Evolutionary conservation across 2,797 vertebrate species (phyloP).

Genomic region (Odontamblyopus lacepedii): DNA sequence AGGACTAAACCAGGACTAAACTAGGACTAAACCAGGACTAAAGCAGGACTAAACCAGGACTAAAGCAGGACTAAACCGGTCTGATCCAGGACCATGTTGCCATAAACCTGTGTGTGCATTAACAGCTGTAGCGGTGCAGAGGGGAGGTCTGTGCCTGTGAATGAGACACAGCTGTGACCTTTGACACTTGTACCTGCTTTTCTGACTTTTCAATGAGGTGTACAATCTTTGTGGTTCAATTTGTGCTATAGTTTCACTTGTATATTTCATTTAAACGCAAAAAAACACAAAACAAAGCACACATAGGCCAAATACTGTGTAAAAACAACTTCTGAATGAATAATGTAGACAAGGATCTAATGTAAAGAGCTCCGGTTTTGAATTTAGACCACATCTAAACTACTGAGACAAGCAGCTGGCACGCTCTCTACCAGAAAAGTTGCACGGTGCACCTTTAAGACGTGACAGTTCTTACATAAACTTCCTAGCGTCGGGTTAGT

Average conservation of each 20-base stretch:
- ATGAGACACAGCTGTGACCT: slow-evolving; percentile 75
- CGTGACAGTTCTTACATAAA: neutral
- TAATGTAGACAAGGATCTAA: no score
- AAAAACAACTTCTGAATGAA: no score
- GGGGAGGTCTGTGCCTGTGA: slow-evolving; percentile 56
- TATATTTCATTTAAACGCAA: neutral
- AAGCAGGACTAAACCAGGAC: neutral
- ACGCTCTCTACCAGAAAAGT: no score
- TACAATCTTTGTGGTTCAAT: neutral
- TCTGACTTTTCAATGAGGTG: neutral
- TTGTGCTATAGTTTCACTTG: neutral
- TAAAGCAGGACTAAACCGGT: neutral
- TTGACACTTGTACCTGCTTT: slow-evolving; percentile 73
- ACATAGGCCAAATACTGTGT: no score
- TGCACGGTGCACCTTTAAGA: neutral
- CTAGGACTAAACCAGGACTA: neutral
- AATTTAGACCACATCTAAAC: no score
- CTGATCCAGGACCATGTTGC: neutral
- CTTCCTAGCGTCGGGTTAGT: neutral
- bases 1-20: neutral
- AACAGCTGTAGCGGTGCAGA: slow-evolving; percentile 36
- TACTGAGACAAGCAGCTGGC: no score
- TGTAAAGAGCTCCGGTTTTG: no score
- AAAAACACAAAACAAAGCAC: no score
- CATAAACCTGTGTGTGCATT: slow-evolving; percentile 9